Evolutionary conservation across 1,140 invertebrate species (phyloP).

Genomic region (Anastrepha ludens): DNA sequence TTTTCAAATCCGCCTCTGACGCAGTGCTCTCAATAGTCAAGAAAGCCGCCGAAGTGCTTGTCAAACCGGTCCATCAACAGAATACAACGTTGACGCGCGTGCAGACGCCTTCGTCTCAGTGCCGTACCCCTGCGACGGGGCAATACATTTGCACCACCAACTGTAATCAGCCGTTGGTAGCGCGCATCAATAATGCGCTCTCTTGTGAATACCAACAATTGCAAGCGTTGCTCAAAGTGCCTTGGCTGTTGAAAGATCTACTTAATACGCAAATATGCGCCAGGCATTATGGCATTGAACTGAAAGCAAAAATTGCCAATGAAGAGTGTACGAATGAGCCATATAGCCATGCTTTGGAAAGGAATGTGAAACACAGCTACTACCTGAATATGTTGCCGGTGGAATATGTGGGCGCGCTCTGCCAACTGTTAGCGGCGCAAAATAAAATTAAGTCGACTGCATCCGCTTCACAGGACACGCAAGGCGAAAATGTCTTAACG

Average conservation of each 20-base stretch:
- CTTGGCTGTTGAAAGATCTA: constrained; percentile 61
- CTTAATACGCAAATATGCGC: constrained; percentile 65
- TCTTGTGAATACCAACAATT: constrained; percentile 67
- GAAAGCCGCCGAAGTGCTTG: constrained; percentile 88
- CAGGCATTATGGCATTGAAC: constrained; percentile 59
- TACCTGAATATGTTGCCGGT: constrained; percentile 79
- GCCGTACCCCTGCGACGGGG: constrained; percentile 63
- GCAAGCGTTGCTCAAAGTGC: constrained; percentile 61
- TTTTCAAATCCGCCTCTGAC: constrained; percentile 89
- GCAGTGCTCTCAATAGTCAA: constrained; percentile 92
- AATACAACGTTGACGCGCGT: constrained; percentile 34
- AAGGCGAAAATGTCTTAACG: constrained; percentile 12
- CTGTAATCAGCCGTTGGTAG: constrained; percentile 63
- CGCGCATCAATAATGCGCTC: constrained; percentile 64
- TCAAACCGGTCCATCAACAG: constrained; percentile 76
- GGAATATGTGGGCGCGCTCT: constrained; percentile 84
- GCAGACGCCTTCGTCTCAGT: constrained; percentile 64
- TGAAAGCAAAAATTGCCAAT: background rate
- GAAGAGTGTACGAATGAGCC: background rate
- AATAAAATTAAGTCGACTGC: background rate
- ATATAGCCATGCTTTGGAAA: background rate
- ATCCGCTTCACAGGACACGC: background rate
- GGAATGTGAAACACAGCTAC: constrained; percentile 72
- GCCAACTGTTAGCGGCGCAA: constrained; percentile 70
- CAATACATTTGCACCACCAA: constrained; percentile 62